Evolutionary conservation across 2,888 invertebrate species (phyloP), one percentile per base, ranked within the genome.

Genomic region (Anagyrus pseudococci): DNA sequence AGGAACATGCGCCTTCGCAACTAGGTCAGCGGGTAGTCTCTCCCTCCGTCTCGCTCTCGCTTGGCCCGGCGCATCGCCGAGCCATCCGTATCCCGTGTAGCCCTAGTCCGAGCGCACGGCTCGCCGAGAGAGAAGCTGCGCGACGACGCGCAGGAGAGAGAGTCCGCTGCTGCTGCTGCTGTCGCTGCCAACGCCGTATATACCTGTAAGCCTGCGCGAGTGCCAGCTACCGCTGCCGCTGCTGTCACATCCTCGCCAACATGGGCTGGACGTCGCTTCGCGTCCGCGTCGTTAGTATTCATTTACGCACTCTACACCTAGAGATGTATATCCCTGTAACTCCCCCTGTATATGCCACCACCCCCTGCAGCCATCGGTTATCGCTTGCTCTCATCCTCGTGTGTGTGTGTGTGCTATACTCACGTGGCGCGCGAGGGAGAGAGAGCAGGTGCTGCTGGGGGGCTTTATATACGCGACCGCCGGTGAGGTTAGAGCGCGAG

Each of bases 221-320:
- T n/a, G n/a, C n/a, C n/a, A n/a, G n/a, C n/a, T n/a, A n/a, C n/a
- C n/a, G n/a, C n/a, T n/a, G n/a, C n/a, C n/a, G n/a, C n/a, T n/a
- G n/a, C n/a, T n/a, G n/a, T n/a, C n/a, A n/a, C n/a, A n/a, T n/a
- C n/a, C n/a, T n/a, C 17, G 19, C 7, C 68, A 69, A 47, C 69
- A 86, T 86, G 86, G 86, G 86, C 72, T 86, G 85, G 86, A 83
- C 85, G 68, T 83, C 84, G 59, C 75, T 86, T 37, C 83, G 85
- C 67, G 81, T 83, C 57, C 85, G 86, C 75, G 80, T 86, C 81
- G 86, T 86, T 81, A 85, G 85, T 82, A 77, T 67, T 43, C 37
- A 3, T 41, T n/a, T n/a, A n/a, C n/a, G n/a, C n/a, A n/a, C n/a
- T n/a, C n/a, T n/a, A n/a, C n/a, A n/a, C n/a, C n/a, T n/a, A n/a